These are phyloP conservation scores for Oostethus manadensis DNA, from an alignment of 2,113 vertebrate species.

Conservation along the genomic window DNA sequence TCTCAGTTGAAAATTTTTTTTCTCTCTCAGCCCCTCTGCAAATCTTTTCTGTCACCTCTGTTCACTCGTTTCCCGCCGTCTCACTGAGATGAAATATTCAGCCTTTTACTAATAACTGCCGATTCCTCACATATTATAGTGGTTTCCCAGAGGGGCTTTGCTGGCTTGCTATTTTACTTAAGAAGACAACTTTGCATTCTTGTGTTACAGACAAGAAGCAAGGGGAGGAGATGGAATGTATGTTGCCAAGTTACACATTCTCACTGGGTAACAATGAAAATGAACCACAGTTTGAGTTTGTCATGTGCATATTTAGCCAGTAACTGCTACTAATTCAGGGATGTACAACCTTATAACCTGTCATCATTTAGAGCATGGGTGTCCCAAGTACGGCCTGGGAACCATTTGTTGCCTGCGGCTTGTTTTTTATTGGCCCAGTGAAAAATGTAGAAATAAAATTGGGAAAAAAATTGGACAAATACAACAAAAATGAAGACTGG, in stretches of 20 bases:
- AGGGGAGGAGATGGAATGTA: not conserved
- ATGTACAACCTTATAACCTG: not conserved
- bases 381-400: no score
- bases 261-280: not conserved
- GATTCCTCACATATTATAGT: conserved; percentile 12
- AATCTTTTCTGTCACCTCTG: not conserved
- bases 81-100: conserved; percentile 1
- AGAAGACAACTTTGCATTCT: not conserved
- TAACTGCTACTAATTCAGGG: not conserved
- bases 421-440: no score
- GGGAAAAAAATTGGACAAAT: no score
- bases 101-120: not conserved
- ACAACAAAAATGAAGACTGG: no score
- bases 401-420: no score
- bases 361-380: not conserved
- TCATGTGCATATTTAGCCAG: not conserved
- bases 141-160: conserved; percentile 10
- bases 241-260: not conserved
- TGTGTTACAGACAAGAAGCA: not conserved
- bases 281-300: no score
- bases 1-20: not conserved
- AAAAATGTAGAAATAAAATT: no score
- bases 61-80: not conserved
- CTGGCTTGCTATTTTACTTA: conserved; percentile 1
- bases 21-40: not conserved